Conservation (phyloP, 2,888 invertebrate species). For the Napeogenes inachia region DNA sequence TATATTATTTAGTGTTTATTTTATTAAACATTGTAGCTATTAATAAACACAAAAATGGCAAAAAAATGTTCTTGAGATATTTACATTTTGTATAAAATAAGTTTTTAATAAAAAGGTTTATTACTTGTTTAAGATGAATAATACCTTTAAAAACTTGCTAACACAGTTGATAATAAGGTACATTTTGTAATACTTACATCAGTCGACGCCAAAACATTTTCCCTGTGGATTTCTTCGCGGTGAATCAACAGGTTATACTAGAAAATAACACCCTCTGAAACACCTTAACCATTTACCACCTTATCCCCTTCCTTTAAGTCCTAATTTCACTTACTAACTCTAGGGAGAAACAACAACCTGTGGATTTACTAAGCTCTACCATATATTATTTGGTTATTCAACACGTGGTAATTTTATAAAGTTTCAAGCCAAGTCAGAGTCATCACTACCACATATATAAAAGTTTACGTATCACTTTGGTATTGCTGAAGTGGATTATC, state of each 20-base stretch:
- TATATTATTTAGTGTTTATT: no score
- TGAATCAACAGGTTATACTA: slow-evolving; percentile 72
- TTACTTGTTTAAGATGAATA: no score
- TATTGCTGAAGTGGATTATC: slow-evolving; percentile 30
- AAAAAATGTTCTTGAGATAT: no score
- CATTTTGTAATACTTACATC: slow-evolving; percentile 49
- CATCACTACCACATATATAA: no score
- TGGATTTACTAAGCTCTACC: slow-evolving; percentile 45
- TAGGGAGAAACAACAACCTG: slow-evolving; percentile 60
- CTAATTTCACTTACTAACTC: slow-evolving; percentile 49
- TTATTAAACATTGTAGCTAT: no score
- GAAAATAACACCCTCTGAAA: slow-evolving; percentile 54
- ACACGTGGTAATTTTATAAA: no score
- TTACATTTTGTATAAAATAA: no score
- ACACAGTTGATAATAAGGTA: neutral
- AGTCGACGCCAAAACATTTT: slow-evolving; percentile 68
- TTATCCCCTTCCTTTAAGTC: slow-evolving; percentile 53
- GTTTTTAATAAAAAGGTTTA: no score
- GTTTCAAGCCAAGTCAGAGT: no score
- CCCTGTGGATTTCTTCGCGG: slow-evolving; percentile 49
- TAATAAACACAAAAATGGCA: no score
- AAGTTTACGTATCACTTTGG: no score
- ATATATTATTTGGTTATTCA: no score
- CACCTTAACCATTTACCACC: slow-evolving; percentile 54
- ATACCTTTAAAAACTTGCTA: neutral